Evolutionary conservation across 2,888 invertebrate genomes (phyloP), one percentile per base, ranked within the genome.

Genomic region (Dione vanillae): DNA sequence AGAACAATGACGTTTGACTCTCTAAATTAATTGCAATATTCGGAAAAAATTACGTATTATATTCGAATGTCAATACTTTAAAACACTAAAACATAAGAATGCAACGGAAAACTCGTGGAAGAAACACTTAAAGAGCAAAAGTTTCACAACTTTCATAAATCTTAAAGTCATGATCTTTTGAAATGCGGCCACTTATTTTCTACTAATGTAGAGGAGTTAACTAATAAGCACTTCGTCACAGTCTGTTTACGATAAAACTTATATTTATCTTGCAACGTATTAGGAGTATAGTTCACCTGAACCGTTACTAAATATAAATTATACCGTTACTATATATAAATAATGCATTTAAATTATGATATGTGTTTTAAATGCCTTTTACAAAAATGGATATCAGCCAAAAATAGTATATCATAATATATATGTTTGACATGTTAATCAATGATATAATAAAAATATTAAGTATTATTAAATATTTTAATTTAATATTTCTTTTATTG

Each of bases 221-320:
- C 59, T 71, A 71, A 71, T 71, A 61, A 65, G 61, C 65, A 61
- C 66, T 71, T 71, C 65, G 73, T 71, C 66, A 69, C 71, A 66
- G 51, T 71, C 73, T 71, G 73, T 61, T 73, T 71, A 58, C 71
- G 43, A 58, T 66, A 58, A 72, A 72, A 54, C 52, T 71, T 58
- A 59, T 68, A 58, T 69, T 68, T 68, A 66, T 66, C 65, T 59
- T 68, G 43, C 16, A 70, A 66, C 47, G 14, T 51, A 49, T 54
- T 67, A 43, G 66, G 45, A 56, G 52, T 59, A 61, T 11, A 12
- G 11, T 19, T 3, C 5, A 27, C 16, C 45, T 3, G 5, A 43
- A 43, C 43, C 3, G 10, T 43, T 45, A n/a, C n/a, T n/a, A 45
- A 45, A n/a, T 27, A 27, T 27, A n/a, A n/a, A n/a, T n/a, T n/a